These are phyloP conservation scores for Petrosia ficiformis DNA, from an alignment of 37 sponge, comb jelly and placozoan species.

Conservation along the genomic window DNA sequence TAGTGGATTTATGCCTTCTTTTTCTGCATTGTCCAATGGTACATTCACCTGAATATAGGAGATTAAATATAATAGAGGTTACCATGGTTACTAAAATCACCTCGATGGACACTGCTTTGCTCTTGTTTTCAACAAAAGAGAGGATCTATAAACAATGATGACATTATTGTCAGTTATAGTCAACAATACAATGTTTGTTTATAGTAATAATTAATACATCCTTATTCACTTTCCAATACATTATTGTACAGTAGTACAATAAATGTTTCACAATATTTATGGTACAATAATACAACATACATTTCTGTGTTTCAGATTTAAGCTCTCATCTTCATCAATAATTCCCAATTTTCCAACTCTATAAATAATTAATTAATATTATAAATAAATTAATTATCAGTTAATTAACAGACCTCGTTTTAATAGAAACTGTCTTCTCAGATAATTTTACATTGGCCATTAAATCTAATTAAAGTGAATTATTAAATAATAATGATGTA, in stretches of 20 bases:
- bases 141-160: neutral
- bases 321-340: neutral
- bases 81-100: neutral
- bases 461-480: neutral
- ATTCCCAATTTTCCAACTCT: neutral
- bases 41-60: slow-evolving; percentile 19
- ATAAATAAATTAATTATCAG: neutral
- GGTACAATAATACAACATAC: too few species aligned
- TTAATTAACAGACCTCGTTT: neutral
- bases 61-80: neutral
- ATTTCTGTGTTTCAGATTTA: too few species aligned
- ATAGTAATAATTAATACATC: too few species aligned
- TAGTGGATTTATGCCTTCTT: slow-evolving; percentile 11
- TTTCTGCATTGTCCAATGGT: neutral
- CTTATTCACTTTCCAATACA: too few species aligned
- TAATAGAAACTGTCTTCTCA: neutral
- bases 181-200: too few species aligned
- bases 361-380: neutral
- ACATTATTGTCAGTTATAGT: too few species aligned
- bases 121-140: neutral
- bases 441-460: neutral
- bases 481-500: too few species aligned
- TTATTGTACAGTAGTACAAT: too few species aligned
- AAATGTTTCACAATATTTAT: too few species aligned
- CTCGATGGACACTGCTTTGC: neutral